Evolutionary conservation across 2,888 invertebrate genomes (phyloP).

Genomic region (Drosophila cyrtoloma): DNA sequence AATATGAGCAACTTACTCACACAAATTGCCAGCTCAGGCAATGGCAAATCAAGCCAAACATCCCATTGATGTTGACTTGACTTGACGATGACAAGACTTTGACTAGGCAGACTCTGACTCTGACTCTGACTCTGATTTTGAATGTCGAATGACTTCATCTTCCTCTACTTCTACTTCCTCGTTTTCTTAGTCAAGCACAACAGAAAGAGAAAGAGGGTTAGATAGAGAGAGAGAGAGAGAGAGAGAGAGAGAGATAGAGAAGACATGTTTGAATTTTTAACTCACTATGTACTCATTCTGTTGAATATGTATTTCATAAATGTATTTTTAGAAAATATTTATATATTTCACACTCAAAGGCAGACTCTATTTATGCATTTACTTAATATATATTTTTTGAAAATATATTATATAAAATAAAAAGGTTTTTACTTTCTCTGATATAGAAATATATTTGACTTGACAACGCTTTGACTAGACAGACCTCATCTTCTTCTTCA

Average conservation of each 20-base stretch:
- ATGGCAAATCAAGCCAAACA: slow-evolving; percentile 58
- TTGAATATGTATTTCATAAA: not conserved
- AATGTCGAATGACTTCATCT: slow-evolving; percentile 50
- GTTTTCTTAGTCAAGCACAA: slow-evolving; percentile 4
- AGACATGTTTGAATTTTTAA: not conserved
- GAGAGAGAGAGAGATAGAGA: not conserved
- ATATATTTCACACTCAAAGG: too few species aligned
- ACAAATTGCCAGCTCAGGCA: slow-evolving; percentile 45
- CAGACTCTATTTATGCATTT: not conserved
- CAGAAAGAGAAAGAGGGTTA: not conserved
- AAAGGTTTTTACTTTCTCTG: not conserved
- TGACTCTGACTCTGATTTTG: slow-evolving; percentile 1
- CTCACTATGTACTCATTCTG: not conserved
- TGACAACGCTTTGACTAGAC: not conserved
- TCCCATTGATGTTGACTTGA: slow-evolving; percentile 45
- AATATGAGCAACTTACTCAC: slow-evolving; percentile 72
- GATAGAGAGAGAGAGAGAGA: not conserved
- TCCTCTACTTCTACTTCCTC: not conserved
- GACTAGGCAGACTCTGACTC: slow-evolving; percentile 18
- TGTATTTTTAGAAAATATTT: too few species aligned
- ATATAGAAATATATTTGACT: not conserved
- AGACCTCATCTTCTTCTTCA: not conserved
- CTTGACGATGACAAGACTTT: slow-evolving; percentile 56
- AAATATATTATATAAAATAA: not conserved
- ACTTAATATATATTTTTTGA: not conserved